These are phyloP conservation scores for Lagorchestes hirsutus DNA, from an alignment of 2,797 vertebrate species.

Conservation along the genomic window DNA sequence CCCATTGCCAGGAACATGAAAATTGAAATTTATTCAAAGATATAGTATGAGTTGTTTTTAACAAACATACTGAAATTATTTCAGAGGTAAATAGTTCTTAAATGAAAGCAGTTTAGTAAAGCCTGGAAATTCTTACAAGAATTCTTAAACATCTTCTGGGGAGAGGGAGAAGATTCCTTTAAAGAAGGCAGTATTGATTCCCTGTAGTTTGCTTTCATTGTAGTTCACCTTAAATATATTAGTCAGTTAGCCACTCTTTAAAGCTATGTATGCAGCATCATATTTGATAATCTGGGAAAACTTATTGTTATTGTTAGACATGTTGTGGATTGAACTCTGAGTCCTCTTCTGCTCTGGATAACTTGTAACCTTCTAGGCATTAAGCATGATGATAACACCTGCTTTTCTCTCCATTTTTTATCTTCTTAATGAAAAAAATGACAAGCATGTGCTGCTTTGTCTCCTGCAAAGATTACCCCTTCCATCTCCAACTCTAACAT, in stretches of 20 bases:
- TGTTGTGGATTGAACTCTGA: slow-evolving; percentile 27
- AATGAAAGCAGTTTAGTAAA: neutral
- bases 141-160: neutral
- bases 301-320: slow-evolving; percentile 64
- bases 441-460: neutral
- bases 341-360: slow-evolving; percentile 12
- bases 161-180: slow-evolving; percentile 10
- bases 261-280: slow-evolving; percentile 72
- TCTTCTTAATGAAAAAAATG: slow-evolving; percentile 71
- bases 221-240: neutral
- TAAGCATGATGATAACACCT: slow-evolving; percentile 72
- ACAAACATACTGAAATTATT: slow-evolving; percentile 47
- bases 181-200: neutral
- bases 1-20: slow-evolving; percentile 16
- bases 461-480: neutral
- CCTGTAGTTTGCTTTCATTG: slow-evolving; percentile 30
- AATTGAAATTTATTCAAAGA: slow-evolving; percentile 56
- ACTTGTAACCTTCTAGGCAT: slow-evolving; percentile 61
- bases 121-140: neutral
- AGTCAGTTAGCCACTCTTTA: slow-evolving; percentile 44
- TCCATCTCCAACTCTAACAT: neutral
- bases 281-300: slow-evolving; percentile 82
- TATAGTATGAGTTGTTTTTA: neutral
- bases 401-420: slow-evolving; percentile 73
- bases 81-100: slow-evolving; percentile 14